These are phyloP conservation scores for Dipus sagitta DNA, from an alignment of 2,797 vertebrate species.

Conservation along the genomic window DNA sequence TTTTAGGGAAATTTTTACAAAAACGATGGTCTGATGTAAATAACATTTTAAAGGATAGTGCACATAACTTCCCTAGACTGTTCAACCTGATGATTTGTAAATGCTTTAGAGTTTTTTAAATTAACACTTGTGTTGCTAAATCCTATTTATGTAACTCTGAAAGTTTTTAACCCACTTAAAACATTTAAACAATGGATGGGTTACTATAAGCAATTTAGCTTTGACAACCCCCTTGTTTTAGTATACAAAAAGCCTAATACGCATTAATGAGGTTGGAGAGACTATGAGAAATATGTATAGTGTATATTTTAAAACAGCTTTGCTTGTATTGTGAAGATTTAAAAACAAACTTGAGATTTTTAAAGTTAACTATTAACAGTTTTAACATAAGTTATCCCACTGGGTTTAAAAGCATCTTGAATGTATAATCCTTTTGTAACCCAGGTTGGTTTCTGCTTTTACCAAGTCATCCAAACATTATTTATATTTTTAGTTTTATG, in stretches of 20 bases:
- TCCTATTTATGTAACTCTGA: slow-evolving; percentile 83
- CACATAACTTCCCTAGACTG: slow-evolving; percentile 87
- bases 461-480: slow-evolving; percentile 87
- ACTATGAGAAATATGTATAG: slow-evolving; percentile 91
- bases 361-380: slow-evolving; percentile 90
- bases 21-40: slow-evolving; percentile 87
- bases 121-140: slow-evolving; percentile 86
- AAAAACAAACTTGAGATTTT: slow-evolving; percentile 90
- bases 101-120: slow-evolving; percentile 86
- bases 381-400: slow-evolving; percentile 90
- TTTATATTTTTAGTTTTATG: slow-evolving; percentile 89
- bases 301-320: slow-evolving; percentile 92
- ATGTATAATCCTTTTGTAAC: slow-evolving; percentile 90
- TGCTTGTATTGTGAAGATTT: slow-evolving; percentile 92
- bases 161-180: slow-evolving; percentile 81
- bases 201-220: slow-evolving; percentile 78
- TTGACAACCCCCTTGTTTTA: slow-evolving; percentile 76
- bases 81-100: slow-evolving; percentile 89
- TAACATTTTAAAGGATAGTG: slow-evolving; percentile 88
- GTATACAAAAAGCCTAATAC: slow-evolving; percentile 82
- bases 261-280: slow-evolving; percentile 86
- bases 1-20: slow-evolving; percentile 78
- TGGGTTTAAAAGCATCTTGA: slow-evolving; percentile 90
- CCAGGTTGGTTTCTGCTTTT: slow-evolving; percentile 88
- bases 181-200: slow-evolving; percentile 75